phyloP scores from a whole-genome alignment of 2,888 invertebrate species.

The Metallyticus violacea region DNA sequence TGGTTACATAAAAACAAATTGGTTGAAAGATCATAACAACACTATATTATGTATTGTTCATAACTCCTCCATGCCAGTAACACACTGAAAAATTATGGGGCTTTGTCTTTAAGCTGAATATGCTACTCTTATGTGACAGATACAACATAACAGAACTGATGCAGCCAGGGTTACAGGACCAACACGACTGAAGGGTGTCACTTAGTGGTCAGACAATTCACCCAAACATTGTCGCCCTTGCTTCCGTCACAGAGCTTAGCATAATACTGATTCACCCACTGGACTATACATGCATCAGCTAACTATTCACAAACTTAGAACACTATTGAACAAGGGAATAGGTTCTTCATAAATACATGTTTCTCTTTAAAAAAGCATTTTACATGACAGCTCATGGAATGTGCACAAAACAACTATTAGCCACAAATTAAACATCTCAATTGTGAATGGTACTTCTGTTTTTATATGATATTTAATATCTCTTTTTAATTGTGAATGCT shows the following conservation, averaged over 20 bases:
- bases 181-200: constrained; percentile 8
- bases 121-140: not conserved
- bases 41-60: not conserved
- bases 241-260: not conserved
- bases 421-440: not conserved
- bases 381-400: not conserved
- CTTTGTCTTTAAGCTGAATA: not conserved
- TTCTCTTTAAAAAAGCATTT: not conserved
- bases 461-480: no score
- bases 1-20: not conserved
- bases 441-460: not conserved
- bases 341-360: not conserved
- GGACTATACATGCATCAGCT: not conserved
- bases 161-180: constrained; percentile 8
- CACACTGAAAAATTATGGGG: not conserved
- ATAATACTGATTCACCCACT: constrained; percentile 12
- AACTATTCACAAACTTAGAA: not conserved
- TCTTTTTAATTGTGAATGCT: no score
- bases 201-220: not conserved
- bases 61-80: not conserved
- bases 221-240: constrained; percentile 11
- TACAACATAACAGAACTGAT: constrained; percentile 18
- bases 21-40: not conserved
- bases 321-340: not conserved
- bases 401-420: not conserved